Percentiles rank a stretch among this genome's conserved stretches.
phyloP scores from a whole-genome alignment of 2,888 invertebrate genomes.

The Diarsia dahlii region DNA sequence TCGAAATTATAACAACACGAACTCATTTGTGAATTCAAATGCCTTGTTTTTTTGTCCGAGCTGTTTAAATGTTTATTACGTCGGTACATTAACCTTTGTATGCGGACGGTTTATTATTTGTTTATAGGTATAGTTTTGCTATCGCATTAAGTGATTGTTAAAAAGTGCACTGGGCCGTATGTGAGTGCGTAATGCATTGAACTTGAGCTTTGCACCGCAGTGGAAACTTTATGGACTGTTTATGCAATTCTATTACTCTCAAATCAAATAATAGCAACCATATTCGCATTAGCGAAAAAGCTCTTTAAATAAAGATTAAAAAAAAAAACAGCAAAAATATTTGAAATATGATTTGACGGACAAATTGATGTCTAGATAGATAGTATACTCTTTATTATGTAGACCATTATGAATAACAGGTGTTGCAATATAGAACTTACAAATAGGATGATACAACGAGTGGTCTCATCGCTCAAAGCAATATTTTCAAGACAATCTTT shows the following conservation, averaged over 20 bases:
- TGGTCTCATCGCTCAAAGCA: no score
- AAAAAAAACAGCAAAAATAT: no score
- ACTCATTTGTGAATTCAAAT: conserved; percentile 67
- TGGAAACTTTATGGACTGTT: neutral
- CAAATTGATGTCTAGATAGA: neutral
- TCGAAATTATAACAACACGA: conserved; percentile 68
- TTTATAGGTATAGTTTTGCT: conserved; percentile 7
- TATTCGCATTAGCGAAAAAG: no score
- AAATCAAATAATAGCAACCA: neutral
- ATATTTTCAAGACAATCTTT: no score
- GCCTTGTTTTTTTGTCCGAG: conserved; percentile 52
- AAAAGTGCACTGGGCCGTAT: neutral
- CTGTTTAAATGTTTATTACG: conserved; percentile 57
- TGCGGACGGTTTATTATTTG: conserved; percentile 32
- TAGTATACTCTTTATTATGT: no score
- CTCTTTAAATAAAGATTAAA: no score
- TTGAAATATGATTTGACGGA: neutral
- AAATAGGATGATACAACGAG: no score
- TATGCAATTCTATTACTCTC: neutral
- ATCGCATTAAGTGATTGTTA: neutral
- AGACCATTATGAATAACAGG: no score
- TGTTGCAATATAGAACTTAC: no score
- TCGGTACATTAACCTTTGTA: conserved; percentile 43
- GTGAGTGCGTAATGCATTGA: neutral
- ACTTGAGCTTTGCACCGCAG: neutral